A percentile compares a stretch with the other conserved stretches of the same genome.
Evolutionary conservation across 2,797 vertebrate species (phyloP).

Genomic region (Psittacula derbiana): DNA sequence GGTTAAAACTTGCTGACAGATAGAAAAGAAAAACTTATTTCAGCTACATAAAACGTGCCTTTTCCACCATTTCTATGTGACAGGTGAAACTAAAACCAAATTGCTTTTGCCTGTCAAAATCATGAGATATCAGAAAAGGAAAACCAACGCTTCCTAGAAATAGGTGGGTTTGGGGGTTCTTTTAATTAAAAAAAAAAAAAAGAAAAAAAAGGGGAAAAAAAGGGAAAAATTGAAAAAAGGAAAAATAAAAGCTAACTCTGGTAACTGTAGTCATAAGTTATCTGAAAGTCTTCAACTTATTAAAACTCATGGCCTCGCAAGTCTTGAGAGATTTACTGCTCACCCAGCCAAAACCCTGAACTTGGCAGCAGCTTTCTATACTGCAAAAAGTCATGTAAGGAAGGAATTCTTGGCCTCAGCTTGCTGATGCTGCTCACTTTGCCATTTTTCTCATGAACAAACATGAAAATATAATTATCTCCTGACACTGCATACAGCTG

Average conservation of each 20-base stretch:
- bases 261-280: background rate
- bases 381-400: background rate
- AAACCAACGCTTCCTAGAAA: background rate
- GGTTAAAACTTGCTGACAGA: background rate
- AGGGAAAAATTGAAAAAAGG: background rate
- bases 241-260: background rate
- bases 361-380: constrained; percentile 4
- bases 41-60: background rate
- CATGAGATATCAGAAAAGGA: background rate
- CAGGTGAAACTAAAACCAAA: background rate
- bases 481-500: background rate
- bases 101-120: background rate
- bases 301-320: constrained; percentile 14
- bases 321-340: background rate
- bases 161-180: background rate
- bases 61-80: background rate
- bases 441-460: background rate
- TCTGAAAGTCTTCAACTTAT: background rate
- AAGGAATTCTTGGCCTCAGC: background rate
- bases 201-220: background rate
- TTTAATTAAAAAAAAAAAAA: background rate
- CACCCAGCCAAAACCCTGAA: background rate
- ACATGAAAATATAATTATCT: background rate
- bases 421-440: background rate
- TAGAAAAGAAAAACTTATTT: background rate